phyloP scores from a whole-genome alignment of 2,797 vertebrate genomes.

The Tenualosa thibaudeaui region DNA sequence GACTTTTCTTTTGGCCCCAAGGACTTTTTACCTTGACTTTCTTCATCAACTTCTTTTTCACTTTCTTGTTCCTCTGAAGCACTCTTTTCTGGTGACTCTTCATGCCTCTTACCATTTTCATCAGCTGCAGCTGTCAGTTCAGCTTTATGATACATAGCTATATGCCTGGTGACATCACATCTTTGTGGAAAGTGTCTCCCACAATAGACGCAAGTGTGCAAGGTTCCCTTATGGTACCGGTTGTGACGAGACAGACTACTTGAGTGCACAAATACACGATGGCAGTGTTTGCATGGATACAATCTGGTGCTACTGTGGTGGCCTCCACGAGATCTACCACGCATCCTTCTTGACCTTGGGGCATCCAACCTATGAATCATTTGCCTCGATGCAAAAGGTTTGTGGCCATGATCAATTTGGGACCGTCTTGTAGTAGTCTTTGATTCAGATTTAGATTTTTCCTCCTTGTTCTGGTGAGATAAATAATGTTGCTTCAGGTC shows the following conservation, averaged over 20 bases:
- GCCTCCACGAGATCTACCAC: conserved; percentile 54
- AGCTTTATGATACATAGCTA: conserved; percentile 75
- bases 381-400: conserved; percentile 39
- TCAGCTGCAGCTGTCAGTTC: conserved; percentile 50
- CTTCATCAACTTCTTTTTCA: conserved; percentile 43
- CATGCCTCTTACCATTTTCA: conserved; percentile 40
- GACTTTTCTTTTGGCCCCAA: conserved; percentile 48
- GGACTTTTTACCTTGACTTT: conserved; percentile 47
- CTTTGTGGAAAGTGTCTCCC: conserved; percentile 77
- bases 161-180: conserved; percentile 76
- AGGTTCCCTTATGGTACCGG: conserved; percentile 80
- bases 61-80: conserved; percentile 40
- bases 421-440: conserved; percentile 61
- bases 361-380: conserved; percentile 47
- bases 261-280: conserved; percentile 78
- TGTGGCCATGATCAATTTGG: conserved; percentile 28
- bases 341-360: conserved; percentile 44
- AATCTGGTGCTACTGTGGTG: conserved; percentile 55
- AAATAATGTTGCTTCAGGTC: conserved; percentile 75
- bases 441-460: conserved; percentile 48
- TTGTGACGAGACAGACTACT: conserved; percentile 81
- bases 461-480: conserved; percentile 72
- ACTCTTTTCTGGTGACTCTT: conserved; percentile 46
- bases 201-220: conserved; percentile 76
- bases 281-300: conserved; percentile 77